Evolutionary conservation across 2,888 invertebrate genomes (phyloP).

Genomic region (Archips crataeganus): DNA sequence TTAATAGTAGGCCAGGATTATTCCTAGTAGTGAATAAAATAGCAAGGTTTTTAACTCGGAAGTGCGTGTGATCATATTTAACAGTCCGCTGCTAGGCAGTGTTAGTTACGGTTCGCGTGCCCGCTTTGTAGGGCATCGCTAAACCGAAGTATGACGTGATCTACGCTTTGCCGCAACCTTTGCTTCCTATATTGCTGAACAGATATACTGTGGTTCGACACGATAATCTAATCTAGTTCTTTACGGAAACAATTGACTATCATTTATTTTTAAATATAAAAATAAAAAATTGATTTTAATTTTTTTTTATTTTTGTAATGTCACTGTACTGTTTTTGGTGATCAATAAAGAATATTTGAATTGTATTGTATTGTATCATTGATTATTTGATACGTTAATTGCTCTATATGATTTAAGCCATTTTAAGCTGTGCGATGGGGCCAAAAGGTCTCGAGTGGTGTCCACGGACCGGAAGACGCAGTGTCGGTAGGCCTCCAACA

Average conservation of each 20-base stretch:
- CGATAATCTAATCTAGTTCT: constrained; percentile 27
- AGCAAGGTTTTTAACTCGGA: background rate
- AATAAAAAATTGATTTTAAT: too few species aligned
- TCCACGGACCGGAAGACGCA: too few species aligned
- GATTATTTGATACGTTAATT: background rate
- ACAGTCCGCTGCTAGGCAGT: background rate
- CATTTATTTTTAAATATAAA: too few species aligned
- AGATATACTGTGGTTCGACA: constrained; percentile 25
- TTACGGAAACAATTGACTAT: background rate
- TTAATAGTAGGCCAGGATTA: too few species aligned
- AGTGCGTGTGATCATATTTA: background rate
- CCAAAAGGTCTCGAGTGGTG: too few species aligned
- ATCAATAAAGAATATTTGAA: too few species aligned
- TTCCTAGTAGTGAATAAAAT: background rate
- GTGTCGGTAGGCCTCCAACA: too few species aligned
- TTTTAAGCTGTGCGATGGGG: too few species aligned
- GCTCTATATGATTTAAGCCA: too few species aligned
- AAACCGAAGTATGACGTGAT: constrained; percentile 23
- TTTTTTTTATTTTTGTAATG: too few species aligned
- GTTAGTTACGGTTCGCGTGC: constrained; percentile 19
- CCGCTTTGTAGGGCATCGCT: constrained; percentile 24
- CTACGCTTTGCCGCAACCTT: constrained; percentile 30
- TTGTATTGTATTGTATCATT: too few species aligned
- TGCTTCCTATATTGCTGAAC: constrained; percentile 1
- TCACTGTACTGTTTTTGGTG: too few species aligned